Evolutionary conservation across 92 coral and sea anemone genomes (phyloP).

Genomic region (Virgularia gustaviana): DNA sequence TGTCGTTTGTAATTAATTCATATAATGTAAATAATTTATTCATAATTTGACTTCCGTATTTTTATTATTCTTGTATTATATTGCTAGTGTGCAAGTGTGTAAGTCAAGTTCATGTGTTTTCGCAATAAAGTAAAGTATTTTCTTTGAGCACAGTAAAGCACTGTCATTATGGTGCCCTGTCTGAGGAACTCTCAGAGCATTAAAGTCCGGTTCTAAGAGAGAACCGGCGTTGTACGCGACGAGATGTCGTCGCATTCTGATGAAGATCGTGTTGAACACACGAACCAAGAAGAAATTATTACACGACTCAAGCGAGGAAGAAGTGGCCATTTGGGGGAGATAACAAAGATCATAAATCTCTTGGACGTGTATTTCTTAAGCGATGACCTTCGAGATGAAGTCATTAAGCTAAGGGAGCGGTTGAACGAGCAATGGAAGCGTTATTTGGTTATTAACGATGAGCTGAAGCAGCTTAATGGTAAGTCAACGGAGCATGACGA

Average conservation of each 20-base stretch:
- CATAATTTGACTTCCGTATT: neutral
- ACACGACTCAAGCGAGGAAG: slow-evolving; percentile 37
- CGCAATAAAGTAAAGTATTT: no score
- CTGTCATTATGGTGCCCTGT: no score
- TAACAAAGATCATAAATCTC: slow-evolving; percentile 34
- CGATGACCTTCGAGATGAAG: slow-evolving; percentile 30
- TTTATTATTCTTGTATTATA: neutral
- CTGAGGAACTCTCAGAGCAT: no score
- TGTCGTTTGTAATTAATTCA: slow-evolving; percentile 4
- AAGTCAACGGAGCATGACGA: neutral
- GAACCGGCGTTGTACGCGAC: neutral
- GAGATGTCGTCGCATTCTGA: slow-evolving; percentile 22
- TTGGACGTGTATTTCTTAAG: slow-evolving; percentile 36
- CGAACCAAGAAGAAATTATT: slow-evolving; percentile 38
- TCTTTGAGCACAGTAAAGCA: no score
- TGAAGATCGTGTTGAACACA: slow-evolving; percentile 25
- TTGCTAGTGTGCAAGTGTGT: slow-evolving; percentile 3
- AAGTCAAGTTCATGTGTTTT: no score
- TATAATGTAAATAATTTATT: slow-evolving; percentile 3
- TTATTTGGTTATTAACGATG: slow-evolving; percentile 10
- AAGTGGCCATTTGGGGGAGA: slow-evolving; percentile 52
- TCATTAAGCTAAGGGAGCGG: slow-evolving; percentile 1
- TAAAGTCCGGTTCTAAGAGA: no score
- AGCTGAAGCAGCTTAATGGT: slow-evolving; percentile 3
- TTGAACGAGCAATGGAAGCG: slow-evolving; percentile 23